Base-by-base conservation (phyloP, 2,113 vertebrate genomes). In the Tetrax tetrax region DNA sequence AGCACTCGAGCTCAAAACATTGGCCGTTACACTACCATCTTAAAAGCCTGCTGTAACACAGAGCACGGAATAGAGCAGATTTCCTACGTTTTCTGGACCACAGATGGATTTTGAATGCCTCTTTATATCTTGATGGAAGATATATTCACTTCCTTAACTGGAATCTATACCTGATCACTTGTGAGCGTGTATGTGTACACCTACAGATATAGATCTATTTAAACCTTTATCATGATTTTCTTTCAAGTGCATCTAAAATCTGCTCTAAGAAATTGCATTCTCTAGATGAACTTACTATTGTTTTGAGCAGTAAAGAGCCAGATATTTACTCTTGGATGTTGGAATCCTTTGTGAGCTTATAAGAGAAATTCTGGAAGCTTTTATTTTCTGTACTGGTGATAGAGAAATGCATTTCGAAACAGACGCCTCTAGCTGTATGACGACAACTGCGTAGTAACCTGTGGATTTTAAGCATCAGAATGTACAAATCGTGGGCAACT, bases 401-500 rank as follows among this genome's bases (percentile, higher is more conserved):
- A 97, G 92, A 97, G 97, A 96, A 96, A 98, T 98, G 98, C 93
- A 92, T 98, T 97, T 98, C 59, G 80, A 96, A 97, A 96, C 79
- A 77, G 90, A 94, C 77, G 71, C 90, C 80, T 97, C 78, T 85
- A 95, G 89, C 96, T 97, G 88, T 83, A 94, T 91, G 45, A 92
- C 95, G n/a, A 96, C 96, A 38, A 95, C 94, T 92, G 93, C 59
- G 12, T 97, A 97, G 93, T 94, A 89, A 96, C 95, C 95, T 87
- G 96, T 95, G 96, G 96, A 91, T 92, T 92, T 95, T 95, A 83
- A 96, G 80, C 91, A 96, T 93, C 96, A 98, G 95, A 97, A 99
- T 99, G 98, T 97, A 97, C 97, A 98, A 96, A 97, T 92, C 85
- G 90, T 98, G 98, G 97, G 93, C 96, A 92, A 64, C 97, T 95